Evolutionary conservation across 2,888 invertebrate genomes (phyloP).

Genomic region (Minunthozetes semirufus): DNA sequence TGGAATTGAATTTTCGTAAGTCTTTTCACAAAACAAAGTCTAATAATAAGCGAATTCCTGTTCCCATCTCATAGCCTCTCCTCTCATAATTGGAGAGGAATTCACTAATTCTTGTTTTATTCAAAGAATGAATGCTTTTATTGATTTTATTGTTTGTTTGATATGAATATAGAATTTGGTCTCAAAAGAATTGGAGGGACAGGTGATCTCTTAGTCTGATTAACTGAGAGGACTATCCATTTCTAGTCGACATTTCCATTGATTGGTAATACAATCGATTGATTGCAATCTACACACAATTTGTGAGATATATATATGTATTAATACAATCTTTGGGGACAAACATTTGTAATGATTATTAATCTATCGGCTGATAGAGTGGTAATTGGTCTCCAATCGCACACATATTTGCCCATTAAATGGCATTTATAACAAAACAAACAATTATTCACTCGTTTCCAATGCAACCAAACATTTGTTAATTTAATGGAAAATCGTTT

Average conservation of each 20-base stretch:
- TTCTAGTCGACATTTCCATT: conserved; percentile 4
- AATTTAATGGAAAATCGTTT: neutral
- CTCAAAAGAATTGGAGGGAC: neutral
- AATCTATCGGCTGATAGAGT: no score
- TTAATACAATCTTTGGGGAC: neutral
- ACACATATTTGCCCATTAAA: neutral
- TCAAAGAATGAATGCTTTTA: no score
- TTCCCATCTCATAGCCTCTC: no score
- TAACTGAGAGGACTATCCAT: neutral
- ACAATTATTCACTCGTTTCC: neutral
- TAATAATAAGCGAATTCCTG: neutral
- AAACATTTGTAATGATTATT: neutral
- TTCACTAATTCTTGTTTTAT: no score
- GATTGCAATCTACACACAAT: neutral
- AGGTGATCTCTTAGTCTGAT: conserved; percentile 4
- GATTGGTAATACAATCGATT: neutral
- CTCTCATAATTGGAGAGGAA: no score
- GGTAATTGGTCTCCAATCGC: neutral
- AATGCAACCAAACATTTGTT: neutral
- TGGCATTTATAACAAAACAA: neutral
- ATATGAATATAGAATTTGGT: neutral
- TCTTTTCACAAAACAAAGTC: neutral
- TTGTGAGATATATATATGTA: neutral
- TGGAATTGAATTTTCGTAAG: neutral
- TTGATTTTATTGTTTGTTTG: no score